Conservation (phyloP, 2,888 invertebrate genomes). For the Drosophila austrosaltans region DNA sequence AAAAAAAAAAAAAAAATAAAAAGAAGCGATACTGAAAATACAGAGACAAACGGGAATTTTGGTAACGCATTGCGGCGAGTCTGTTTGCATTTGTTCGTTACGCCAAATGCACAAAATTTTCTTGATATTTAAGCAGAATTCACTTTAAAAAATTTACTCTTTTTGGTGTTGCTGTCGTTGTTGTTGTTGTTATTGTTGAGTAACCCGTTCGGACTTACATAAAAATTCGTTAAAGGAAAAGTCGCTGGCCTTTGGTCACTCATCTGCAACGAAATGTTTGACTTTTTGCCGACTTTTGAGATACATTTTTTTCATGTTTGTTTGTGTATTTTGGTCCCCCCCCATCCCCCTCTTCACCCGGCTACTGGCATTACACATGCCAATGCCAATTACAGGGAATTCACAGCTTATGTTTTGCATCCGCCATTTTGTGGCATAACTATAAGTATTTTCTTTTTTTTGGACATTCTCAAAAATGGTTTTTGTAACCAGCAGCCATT, state of each 20-base stretch:
- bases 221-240: slow-evolving; percentile 8
- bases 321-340: neutral
- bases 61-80: slow-evolving; percentile 27
- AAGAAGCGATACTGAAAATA: slow-evolving; percentile 1
- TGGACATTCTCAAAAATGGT: slow-evolving; percentile 71
- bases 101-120: slow-evolving; percentile 42
- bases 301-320: slow-evolving; percentile 10
- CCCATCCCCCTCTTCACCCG: slow-evolving; percentile 15
- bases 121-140: slow-evolving; percentile 41
- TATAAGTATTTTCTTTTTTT: slow-evolving; percentile 17
- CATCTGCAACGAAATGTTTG: slow-evolving; percentile 65
- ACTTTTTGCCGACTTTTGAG: slow-evolving; percentile 69
- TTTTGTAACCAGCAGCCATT: slow-evolving; percentile 38
- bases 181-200: neutral
- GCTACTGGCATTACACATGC: slow-evolving; percentile 75
- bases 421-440: slow-evolving; percentile 58
- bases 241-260: slow-evolving; percentile 63
- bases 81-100: slow-evolving; percentile 50
- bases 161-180: neutral
- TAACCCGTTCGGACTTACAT: slow-evolving; percentile 43
- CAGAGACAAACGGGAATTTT: slow-evolving; percentile 34
- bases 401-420: slow-evolving; percentile 62
- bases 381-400: slow-evolving; percentile 60
- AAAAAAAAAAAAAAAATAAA: slow-evolving; percentile 55
- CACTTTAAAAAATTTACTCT: slow-evolving; percentile 10